Conservation (phyloP, 37 sponge, comb jelly and placozoan genomes). For the Hexactinellida sp. region DNA sequence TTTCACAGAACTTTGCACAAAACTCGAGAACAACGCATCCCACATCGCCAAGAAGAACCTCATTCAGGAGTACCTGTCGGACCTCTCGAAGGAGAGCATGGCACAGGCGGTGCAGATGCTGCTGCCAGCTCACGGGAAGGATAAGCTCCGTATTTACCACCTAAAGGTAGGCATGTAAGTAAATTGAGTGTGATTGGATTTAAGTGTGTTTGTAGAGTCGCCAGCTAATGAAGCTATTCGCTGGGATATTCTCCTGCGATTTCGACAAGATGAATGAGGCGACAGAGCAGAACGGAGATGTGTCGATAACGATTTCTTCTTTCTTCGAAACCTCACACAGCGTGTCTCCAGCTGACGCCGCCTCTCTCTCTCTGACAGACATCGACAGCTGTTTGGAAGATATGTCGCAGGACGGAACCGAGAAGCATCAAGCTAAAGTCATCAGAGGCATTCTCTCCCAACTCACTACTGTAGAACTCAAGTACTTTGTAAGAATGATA, state of each 20-base stretch:
- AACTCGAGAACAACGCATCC: background rate
- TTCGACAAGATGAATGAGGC: conserved; percentile 3
- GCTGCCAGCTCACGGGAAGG: background rate
- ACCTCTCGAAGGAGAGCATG: background rate
- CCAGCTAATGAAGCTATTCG: background rate
- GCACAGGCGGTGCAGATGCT: conserved; percentile 9
- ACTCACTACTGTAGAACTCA: conserved; percentile 48
- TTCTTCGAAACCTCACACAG: conserved; percentile 53
- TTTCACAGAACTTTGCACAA: background rate
- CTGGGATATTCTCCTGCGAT: conserved; percentile 8
- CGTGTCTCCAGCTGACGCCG: conserved; percentile 25
- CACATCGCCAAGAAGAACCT: conserved; percentile 14
- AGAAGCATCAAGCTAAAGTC: conserved; percentile 41
- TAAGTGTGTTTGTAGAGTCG: background rate
- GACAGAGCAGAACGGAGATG: conserved; percentile 47
- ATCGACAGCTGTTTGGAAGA: conserved; percentile 45
- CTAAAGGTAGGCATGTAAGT: background rate
- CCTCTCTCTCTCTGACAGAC: conserved; percentile 53
- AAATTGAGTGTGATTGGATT: background rate
- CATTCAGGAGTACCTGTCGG: background rate
- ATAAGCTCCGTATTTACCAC: background rate
- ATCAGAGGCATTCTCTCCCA: background rate
- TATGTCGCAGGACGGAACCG: conserved; percentile 59
- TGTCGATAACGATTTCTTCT: conserved; percentile 64
- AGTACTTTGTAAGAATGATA: conserved; percentile 70